Evolutionary conservation across 2,888 invertebrate species (phyloP).

Genomic region (Chymomyza procnemis): DNA sequence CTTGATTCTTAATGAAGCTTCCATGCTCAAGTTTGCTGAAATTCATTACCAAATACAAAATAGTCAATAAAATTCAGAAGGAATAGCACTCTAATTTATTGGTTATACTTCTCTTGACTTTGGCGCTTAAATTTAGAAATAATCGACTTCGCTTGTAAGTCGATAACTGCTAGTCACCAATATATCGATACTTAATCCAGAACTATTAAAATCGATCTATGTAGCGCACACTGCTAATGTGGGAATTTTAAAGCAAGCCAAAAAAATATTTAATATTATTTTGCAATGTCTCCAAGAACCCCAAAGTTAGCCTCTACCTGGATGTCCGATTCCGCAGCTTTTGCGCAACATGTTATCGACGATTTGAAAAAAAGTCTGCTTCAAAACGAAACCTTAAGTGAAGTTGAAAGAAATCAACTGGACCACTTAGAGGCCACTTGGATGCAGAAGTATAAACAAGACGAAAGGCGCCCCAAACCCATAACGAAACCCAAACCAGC

Average conservation of each 20-base stretch:
- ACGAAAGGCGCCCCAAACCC: neutral
- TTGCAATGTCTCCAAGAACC: neutral
- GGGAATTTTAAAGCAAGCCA: neutral
- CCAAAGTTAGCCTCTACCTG: neutral
- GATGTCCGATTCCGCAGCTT: neutral
- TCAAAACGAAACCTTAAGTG: neutral
- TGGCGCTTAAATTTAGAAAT: no score
- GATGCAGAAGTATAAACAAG: neutral
- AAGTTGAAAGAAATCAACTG: neutral
- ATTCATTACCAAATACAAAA: no score
- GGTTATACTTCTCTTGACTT: no score
- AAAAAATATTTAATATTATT: neutral
- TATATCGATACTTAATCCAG: neutral
- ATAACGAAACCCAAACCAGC: neutral
- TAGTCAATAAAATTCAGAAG: no score
- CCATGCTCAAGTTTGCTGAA: no score
- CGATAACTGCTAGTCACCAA: no score
- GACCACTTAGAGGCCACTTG: neutral
- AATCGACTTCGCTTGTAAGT: no score
- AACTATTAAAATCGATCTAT: neutral
- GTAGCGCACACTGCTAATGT: neutral
- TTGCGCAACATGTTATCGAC: neutral
- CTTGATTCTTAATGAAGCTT: no score
- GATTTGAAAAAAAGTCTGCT: neutral
- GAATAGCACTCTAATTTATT: no score